These are phyloP conservation scores for Crotalus viridis DNA, from an alignment of 2,113 vertebrate species.

Conservation along the genomic window DNA sequence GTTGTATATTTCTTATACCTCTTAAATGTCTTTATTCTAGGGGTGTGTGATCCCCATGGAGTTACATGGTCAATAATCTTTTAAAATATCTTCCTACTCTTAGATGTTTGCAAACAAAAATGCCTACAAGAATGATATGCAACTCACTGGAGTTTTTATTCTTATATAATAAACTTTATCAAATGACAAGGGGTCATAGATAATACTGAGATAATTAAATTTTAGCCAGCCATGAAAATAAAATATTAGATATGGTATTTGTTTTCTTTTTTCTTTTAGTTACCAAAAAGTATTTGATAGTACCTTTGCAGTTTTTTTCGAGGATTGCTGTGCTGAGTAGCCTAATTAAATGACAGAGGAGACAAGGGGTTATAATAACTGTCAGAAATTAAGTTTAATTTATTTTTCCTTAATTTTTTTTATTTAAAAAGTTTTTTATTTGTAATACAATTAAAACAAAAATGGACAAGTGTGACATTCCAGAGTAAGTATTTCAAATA, in stretches of 20 bases:
- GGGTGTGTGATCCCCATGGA: background rate
- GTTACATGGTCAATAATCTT: background rate
- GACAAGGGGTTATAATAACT: background rate
- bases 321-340: background rate
- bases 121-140: background rate
- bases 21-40: background rate
- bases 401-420: background rate
- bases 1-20: background rate
- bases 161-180: constrained; percentile 14
- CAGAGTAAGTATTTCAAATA: too few relatives aligned
- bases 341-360: background rate
- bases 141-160: constrained; percentile 4
- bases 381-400: background rate
- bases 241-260: background rate
- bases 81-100: background rate
- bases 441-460: too few relatives aligned
- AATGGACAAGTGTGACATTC: too few relatives aligned
- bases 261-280: background rate
- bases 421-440: too few relatives aligned
- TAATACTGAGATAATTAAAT: constrained; percentile 1
- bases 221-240: background rate
- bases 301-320: background rate
- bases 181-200: background rate
- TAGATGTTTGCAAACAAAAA: background rate
- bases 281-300: background rate